Evolutionary conservation across 1,140 invertebrate genomes (phyloP), one percentile per base, ranked within the genome.

Genomic region (Dendrolimus kikuchii): DNA sequence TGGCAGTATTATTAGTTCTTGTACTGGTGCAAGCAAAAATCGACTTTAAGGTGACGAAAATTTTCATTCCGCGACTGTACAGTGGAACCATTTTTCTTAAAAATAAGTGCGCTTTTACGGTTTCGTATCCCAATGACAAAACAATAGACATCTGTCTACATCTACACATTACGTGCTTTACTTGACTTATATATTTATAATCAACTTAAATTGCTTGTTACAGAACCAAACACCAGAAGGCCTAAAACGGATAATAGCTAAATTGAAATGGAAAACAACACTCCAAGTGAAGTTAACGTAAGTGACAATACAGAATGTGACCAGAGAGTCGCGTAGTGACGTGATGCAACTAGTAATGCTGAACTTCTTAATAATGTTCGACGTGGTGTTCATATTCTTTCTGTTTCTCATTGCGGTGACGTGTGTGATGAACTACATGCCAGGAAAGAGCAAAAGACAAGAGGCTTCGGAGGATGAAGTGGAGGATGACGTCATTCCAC

Each of bases 281-380:
- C 23, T 43, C 42, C 42, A 43, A 8, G 8, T 9, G 42, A 43
- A 43, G 42, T 43, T 8, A 43, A 43, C 42, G 23, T 23, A 23
- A 23, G 23, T 23, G 23, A 23, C 6, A 10, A 44, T 71, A 61
- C 71, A 81, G 71, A 68, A 82, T 83, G 74, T 77, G 71, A 81
- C 63, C 65, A 41, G 57, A 52, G 49, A 60, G 50, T 59, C 53
- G 51, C 55, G 51, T 37, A 59, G 60, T 66, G 59, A 61, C 84
- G 86, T 86, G 82, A 95, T 95, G 93, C 93, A 92, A 90, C 88
- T 94, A 74, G 89, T 94, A 90, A 93, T 92, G 89, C 90, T 94
- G 86, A 94, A 95, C 87, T 94, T 93, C 66, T 90, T 95, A 76
- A 91, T 94, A 88, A 94, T 95, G 93, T 95, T 95, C 90, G 93